Conservation (phyloP, 2,888 invertebrate species). For the Deroplatys truncata region DNA sequence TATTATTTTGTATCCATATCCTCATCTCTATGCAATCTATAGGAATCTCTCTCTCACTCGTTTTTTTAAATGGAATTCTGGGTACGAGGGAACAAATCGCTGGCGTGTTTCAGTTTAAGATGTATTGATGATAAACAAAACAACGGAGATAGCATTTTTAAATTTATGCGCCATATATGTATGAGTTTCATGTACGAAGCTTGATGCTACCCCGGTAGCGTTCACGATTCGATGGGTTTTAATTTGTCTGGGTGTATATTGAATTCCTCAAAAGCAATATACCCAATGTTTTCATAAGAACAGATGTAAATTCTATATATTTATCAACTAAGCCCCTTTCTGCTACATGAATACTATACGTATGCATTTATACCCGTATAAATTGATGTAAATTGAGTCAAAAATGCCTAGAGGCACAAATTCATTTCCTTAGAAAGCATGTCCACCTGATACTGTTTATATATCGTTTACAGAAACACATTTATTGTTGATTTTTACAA, state of each 20-base stretch:
- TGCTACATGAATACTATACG: not conserved
- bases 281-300: not conserved
- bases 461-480: too few relatives aligned
- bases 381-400: not conserved
- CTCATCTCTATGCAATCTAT: conserved; percentile 12
- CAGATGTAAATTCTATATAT: not conserved
- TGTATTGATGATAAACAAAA: conserved; percentile 1
- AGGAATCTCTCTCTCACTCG: not conserved
- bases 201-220: not conserved
- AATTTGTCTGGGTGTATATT: conserved; percentile 8
- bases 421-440: not conserved
- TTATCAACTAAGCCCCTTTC: not conserved
- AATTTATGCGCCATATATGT: not conserved
- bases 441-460: too few relatives aligned
- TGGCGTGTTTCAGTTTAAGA: not conserved
- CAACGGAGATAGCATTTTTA: conserved; percentile 6
- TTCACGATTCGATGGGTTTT: not conserved
- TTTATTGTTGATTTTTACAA: too few relatives aligned
- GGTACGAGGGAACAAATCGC: not conserved
- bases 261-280: not conserved
- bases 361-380: not conserved
- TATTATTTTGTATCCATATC: conserved; percentile 2
- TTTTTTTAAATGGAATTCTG: not conserved
- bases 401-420: not conserved
- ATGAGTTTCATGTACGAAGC: not conserved